Evolutionary conservation across 64 coral and sea anemone genomes (phyloP).

Genomic region (Montipora sp.): DNA sequence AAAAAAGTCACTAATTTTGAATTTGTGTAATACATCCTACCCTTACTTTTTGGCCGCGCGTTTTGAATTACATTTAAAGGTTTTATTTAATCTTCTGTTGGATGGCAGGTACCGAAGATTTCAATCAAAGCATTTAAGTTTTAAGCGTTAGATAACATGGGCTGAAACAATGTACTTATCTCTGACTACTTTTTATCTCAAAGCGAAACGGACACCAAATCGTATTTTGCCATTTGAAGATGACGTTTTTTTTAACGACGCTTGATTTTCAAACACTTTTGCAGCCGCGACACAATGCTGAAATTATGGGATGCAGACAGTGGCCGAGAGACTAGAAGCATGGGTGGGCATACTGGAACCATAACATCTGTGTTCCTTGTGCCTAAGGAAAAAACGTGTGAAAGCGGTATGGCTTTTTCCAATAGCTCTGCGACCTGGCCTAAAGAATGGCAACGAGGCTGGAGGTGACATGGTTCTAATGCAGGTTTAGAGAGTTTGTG

Average conservation of each 20-base stretch:
- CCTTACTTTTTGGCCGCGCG: neutral
- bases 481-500: too few relatives aligned
- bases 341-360: constrained; percentile 95
- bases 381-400: constrained; percentile 45
- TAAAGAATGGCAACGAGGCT: neutral
- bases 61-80: neutral
- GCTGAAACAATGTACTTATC: neutral
- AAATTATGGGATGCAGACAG: constrained; percentile 96
- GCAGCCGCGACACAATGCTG: constrained; percentile 95
- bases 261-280: neutral
- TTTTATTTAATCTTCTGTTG: neutral
- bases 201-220: too few relatives aligned
- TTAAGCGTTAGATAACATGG: neutral
- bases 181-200: too few relatives aligned
- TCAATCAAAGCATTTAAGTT: neutral
- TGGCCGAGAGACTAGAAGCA: constrained; percentile 84
- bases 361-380: constrained; percentile 90
- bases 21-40: neutral
- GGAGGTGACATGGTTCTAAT: too few relatives aligned
- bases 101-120: neutral
- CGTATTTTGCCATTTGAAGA: neutral
- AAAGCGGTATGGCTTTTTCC: neutral
- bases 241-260: too few relatives aligned
- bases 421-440: neutral
- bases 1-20: neutral